Conservation (phyloP, 2,888 invertebrate genomes). For the Candidula unifasciata region DNA sequence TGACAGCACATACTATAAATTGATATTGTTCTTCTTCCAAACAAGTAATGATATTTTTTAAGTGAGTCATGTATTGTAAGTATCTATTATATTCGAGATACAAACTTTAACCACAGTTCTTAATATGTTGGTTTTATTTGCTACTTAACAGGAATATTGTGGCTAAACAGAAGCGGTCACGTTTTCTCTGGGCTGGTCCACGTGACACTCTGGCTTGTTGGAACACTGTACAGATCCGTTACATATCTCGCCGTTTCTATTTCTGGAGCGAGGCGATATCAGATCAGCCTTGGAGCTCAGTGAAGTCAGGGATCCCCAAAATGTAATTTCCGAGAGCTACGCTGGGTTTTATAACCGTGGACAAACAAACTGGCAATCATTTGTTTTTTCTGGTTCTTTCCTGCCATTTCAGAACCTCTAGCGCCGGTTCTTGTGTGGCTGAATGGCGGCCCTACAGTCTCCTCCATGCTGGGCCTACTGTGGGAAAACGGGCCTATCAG, state of each 20-base stretch:
- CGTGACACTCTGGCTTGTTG: too few relatives aligned
- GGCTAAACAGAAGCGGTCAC: too few relatives aligned
- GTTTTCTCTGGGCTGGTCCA: too few relatives aligned
- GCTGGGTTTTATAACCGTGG: constrained; percentile 89
- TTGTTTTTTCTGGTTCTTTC: constrained; percentile 96
- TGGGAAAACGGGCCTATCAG: constrained; percentile 35
- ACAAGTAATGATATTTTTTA: too few relatives aligned
- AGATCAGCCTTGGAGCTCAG: not conserved
- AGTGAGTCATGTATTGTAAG: too few relatives aligned
- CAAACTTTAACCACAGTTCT: too few relatives aligned
- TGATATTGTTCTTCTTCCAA: too few relatives aligned
- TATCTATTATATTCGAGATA: too few relatives aligned
- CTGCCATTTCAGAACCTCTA: constrained; percentile 79
- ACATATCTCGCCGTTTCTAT: constrained; percentile 18
- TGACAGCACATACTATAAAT: too few relatives aligned
- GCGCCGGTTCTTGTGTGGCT: constrained; percentile 78
- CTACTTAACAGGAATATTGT: too few relatives aligned
- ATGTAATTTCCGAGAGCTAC: constrained; percentile 80
- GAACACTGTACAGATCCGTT: not conserved
- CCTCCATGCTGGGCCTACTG: constrained; percentile 74
- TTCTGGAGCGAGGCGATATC: not conserved
- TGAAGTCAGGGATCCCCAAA: not conserved
- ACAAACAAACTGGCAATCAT: constrained; percentile 87
- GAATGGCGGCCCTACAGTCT: constrained; percentile 78
- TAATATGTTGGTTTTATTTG: too few relatives aligned